Evolutionary conservation across 1,140 invertebrate species (phyloP).

Genomic region (Drosophila murphyi): DNA sequence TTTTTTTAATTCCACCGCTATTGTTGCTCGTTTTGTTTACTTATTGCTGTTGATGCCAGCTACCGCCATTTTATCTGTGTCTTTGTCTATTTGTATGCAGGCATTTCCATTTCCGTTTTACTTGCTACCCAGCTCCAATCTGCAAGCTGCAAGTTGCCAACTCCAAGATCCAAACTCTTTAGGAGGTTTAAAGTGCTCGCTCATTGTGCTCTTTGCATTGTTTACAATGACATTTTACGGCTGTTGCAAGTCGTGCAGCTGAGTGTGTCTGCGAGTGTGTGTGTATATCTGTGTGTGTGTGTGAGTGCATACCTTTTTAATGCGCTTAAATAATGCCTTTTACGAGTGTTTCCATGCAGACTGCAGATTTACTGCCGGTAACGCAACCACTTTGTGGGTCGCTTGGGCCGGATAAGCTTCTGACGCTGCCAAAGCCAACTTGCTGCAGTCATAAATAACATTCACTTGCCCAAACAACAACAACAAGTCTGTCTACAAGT

Average conservation of each 20-base stretch:
- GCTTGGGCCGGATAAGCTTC: conserved; percentile 37
- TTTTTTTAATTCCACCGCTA: conserved; percentile 33
- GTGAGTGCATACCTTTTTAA: conserved; percentile 49
- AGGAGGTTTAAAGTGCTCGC: conserved; percentile 46
- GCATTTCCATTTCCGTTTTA: conserved; percentile 4
- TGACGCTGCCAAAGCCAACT: conserved; percentile 28
- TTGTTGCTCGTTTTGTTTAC: conserved; percentile 30
- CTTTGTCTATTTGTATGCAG: neutral
- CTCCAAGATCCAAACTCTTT: conserved; percentile 19
- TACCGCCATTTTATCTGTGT: conserved; percentile 3
- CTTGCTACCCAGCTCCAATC: neutral
- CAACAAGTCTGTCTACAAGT: conserved; percentile 15
- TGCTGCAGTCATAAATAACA: conserved; percentile 77
- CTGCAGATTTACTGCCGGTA: conserved; percentile 63
- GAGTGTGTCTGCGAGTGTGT: conserved; percentile 6
- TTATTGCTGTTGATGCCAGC: conserved; percentile 18
- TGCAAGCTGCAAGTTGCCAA: neutral
- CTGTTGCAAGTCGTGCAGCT: conserved; percentile 38
- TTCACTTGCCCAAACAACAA: conserved; percentile 50
- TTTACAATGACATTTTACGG: conserved; percentile 61
- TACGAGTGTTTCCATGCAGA: conserved; percentile 56
- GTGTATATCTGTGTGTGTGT: conserved; percentile 9
- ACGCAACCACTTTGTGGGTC: conserved; percentile 43
- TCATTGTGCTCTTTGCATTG: conserved; percentile 48
- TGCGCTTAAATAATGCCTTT: conserved; percentile 65